Evolutionary conservation across 2,888 invertebrate genomes (phyloP).

Genomic region (Cephalotes varians): DNA sequence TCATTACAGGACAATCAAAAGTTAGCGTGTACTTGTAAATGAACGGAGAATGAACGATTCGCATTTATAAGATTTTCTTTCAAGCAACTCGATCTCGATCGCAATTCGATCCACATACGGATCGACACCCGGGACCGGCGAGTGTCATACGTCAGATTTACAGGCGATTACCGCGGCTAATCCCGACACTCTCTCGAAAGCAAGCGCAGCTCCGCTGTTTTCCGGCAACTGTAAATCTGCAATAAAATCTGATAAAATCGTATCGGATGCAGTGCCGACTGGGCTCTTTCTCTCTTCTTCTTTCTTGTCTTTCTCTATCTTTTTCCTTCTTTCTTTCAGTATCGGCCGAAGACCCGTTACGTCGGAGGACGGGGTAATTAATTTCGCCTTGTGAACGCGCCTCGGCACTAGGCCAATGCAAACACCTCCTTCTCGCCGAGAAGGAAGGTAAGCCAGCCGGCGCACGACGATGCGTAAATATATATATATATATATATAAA

Average conservation of each 20-base stretch:
- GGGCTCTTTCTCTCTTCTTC: background rate
- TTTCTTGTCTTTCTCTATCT: slow-evolving; percentile 14
- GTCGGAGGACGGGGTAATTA: slow-evolving; percentile 84
- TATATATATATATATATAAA: background rate
- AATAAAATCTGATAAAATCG: slow-evolving; percentile 79
- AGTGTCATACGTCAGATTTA: slow-evolving; percentile 71
- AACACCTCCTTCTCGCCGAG: slow-evolving; percentile 76
- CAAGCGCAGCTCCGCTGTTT: slow-evolving; percentile 39
- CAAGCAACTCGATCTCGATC: background rate
- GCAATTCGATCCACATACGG: slow-evolving; percentile 33
- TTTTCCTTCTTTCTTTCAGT: slow-evolving; percentile 39
- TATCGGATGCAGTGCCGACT: slow-evolving; percentile 64
- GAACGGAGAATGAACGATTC: slow-evolving; percentile 1
- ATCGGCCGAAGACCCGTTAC: slow-evolving; percentile 83
- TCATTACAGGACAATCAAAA: background rate
- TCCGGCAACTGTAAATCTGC: slow-evolving; percentile 71
- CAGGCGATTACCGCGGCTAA: slow-evolving; percentile 73
- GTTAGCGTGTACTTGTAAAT: background rate
- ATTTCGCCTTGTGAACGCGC: slow-evolving; percentile 82
- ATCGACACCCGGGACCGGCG: slow-evolving; percentile 13
- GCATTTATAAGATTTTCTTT: slow-evolving; percentile 16
- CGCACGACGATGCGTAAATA: background rate
- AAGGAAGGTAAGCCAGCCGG: slow-evolving; percentile 47
- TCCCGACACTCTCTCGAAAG: slow-evolving; percentile 55
- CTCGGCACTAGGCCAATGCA: slow-evolving; percentile 84